phyloP scores from a whole-genome alignment of 2,888 invertebrate species.

The Cyrtodaria siliqua region DNA sequence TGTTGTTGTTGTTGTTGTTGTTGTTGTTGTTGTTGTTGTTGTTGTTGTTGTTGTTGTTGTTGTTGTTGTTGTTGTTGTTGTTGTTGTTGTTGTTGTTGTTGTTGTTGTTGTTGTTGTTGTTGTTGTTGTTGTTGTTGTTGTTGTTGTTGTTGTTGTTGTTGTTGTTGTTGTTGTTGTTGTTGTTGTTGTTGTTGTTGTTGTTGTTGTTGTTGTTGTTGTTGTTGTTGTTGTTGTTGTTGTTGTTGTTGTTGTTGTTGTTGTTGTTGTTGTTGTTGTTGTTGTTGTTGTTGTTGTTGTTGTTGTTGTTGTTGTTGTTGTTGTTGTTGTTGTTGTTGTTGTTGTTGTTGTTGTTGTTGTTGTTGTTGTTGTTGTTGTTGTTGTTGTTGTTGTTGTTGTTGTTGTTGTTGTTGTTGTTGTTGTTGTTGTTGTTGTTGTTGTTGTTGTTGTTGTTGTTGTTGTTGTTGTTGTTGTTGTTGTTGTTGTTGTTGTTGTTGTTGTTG shows the following conservation, averaged over 20 bases:
- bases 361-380: slow-evolving; percentile 1
- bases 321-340: slow-evolving; percentile 1
- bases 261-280: slow-evolving; percentile 1
- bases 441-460: slow-evolving; percentile 1
- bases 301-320: slow-evolving; percentile 1
- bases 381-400: slow-evolving; percentile 1
- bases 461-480: slow-evolving; percentile 1
- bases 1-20: slow-evolving; percentile 3
- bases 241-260: slow-evolving; percentile 1
- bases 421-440: slow-evolving; percentile 3
- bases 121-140: slow-evolving; percentile 1
- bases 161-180: slow-evolving; percentile 1
- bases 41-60: slow-evolving; percentile 3
- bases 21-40: slow-evolving; percentile 3
- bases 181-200: neutral
- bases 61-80: slow-evolving; percentile 3
- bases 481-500: slow-evolving; percentile 1
- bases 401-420: slow-evolving; percentile 1
- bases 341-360: slow-evolving; percentile 3
- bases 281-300: slow-evolving; percentile 1
- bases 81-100: slow-evolving; percentile 3
- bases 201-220: neutral
- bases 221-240: slow-evolving; percentile 1
- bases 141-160: slow-evolving; percentile 1
- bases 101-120: neutral